Evolutionary conservation across 2,113 vertebrate species (phyloP), one percentile per base, ranked within the genome.

Genomic region (Meriones unguiculatus): DNA sequence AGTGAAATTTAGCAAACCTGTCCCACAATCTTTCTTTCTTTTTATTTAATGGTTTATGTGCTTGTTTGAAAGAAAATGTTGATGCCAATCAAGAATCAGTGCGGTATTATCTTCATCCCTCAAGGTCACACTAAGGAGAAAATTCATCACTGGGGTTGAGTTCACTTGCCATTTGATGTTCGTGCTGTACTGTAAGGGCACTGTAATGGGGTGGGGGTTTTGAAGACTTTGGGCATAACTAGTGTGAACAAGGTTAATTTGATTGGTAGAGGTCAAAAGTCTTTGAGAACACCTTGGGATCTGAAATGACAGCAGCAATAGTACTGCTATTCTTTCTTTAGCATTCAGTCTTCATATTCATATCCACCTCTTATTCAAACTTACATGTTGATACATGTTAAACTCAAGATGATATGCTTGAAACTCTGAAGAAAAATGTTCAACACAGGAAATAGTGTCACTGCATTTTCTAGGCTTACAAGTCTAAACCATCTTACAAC

Each of bases 121-220:
- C 28, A 76, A 38, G 22, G 9, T 81, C 76, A 89, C 82, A 90
- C 72, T 24, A 85, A 3, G 50, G 78, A 92, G 25, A 46, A 90
- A 92, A 38, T 76, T 85, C 52, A 64, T 73, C 69, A 57, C 38
- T 24, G 67, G 59, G 91, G 50, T 85, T 64, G 50, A 67, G 72
- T 77, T 90, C 65, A 82, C n/a, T 86, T 78, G 87, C 91, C 77
- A 69, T 92, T 85, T 86, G 86, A 96, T 91, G 94, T 92, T 91
- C 73, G 76, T 87, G 38, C 89, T 94, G 73, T 3, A 0, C 78
- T 93, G 1, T 50, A 35, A 87, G 25, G 84, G 22, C 15, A 69
- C 24, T 77, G 50, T 64, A 90, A 89, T 2, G 12, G 22, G 35
- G 20, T 28, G 52, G 24, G 24, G 90, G 52, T 3, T 11, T 13